Conservation (phyloP, 2,113 vertebrate species). For the Pterocles gutturalis region DNA sequence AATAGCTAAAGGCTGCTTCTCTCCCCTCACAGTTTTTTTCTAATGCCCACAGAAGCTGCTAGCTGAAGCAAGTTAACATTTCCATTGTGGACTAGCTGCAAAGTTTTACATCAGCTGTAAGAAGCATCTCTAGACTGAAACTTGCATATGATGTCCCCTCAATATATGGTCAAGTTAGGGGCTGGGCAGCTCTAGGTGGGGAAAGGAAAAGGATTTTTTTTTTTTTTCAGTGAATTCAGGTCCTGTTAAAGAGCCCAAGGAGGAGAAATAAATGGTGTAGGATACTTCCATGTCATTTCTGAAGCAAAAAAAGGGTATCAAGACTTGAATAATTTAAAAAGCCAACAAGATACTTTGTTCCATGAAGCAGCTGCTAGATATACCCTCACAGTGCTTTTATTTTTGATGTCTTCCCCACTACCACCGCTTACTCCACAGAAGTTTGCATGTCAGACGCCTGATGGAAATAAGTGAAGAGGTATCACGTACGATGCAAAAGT, state of each 20-base stretch:
- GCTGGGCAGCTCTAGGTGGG: neutral
- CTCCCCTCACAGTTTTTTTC: neutral
- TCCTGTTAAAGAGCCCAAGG: neutral
- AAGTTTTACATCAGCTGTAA: neutral
- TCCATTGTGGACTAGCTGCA: neutral
- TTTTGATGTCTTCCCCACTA: neutral
- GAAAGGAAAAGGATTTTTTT: neutral
- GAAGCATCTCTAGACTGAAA: neutral
- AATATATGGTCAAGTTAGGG: neutral
- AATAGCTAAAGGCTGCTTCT: neutral
- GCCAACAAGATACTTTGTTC: neutral
- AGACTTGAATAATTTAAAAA: neutral
- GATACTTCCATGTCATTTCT: neutral
- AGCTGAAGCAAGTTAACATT: neutral
- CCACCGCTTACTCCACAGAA: neutral
- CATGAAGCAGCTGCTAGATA: neutral
- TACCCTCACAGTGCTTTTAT: neutral
- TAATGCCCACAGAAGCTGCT: neutral
- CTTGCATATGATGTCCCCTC: neutral
- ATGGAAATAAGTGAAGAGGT: neutral
- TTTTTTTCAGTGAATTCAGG: neutral
- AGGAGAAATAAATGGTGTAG: neutral
- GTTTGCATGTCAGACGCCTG: neutral
- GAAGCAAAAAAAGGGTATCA: neutral
- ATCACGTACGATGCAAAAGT: rapidly evolving